Percentiles rank a stretch among this genome's conserved stretches.
These are phyloP conservation scores for Neomonachus schauinslandi DNA, from an alignment of 2,113 vertebrate species.

Conservation along the genomic window DNA sequence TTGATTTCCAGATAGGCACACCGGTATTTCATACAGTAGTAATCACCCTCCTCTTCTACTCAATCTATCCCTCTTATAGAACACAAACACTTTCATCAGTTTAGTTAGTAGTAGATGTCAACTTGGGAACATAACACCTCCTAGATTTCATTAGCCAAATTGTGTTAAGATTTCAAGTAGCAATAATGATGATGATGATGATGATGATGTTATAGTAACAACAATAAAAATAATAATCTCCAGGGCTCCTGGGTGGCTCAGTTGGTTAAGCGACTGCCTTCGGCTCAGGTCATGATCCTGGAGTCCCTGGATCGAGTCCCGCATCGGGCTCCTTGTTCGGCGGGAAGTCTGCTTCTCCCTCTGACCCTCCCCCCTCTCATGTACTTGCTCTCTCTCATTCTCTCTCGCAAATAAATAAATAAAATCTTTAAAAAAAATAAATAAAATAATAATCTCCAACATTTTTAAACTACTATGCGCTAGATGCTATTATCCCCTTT, in stretches of 20 bases:
- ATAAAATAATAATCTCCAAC: constrained; percentile 14
- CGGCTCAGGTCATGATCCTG: no score
- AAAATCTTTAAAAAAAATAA: no score
- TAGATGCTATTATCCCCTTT: neutral
- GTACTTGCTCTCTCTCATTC: no score
- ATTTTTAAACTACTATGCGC: neutral
- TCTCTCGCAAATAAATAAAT: no score
- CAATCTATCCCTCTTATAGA: neutral
- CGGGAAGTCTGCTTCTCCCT: no score
- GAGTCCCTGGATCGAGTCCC: no score
- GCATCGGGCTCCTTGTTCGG: no score
- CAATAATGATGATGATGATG: neutral
- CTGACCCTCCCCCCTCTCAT: no score
- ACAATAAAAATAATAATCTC: constrained; percentile 13
- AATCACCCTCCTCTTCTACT: neutral
- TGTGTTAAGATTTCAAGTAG: constrained; percentile 23
- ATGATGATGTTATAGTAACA: neutral
- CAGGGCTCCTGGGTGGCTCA: no score
- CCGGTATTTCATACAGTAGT: neutral
- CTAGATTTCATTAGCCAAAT: constrained; percentile 17
- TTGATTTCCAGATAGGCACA: neutral
- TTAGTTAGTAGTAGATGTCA: neutral
- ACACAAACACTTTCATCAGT: neutral
- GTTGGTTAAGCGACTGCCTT: no score
- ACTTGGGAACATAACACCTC: neutral